Evolutionary conservation across 2,888 invertebrate genomes (phyloP).

Genomic region (Ceratothoa steindachneri): DNA sequence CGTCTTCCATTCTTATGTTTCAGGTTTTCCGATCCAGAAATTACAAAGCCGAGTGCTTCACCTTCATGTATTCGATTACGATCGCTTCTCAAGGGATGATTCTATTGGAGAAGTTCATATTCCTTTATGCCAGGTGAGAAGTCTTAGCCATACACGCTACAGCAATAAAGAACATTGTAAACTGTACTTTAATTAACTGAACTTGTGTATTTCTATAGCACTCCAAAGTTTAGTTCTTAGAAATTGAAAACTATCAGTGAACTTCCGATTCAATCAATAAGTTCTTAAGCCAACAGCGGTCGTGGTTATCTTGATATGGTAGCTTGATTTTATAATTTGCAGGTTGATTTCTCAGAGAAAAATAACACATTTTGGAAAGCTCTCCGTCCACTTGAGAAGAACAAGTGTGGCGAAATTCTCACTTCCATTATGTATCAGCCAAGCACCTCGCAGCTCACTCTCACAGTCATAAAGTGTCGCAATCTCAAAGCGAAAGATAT

Average conservation of each 20-base stretch:
- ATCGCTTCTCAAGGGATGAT: slow-evolving; percentile 87
- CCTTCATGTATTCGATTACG: slow-evolving; percentile 89
- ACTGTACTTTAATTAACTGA: too few species aligned
- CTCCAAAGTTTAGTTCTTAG: too few species aligned
- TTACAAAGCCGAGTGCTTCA: slow-evolving; percentile 84
- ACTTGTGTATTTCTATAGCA: too few species aligned
- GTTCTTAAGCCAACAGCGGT: too few species aligned
- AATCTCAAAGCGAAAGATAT: slow-evolving; percentile 95
- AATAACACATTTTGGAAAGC: slow-evolving; percentile 88
- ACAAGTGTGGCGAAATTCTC: slow-evolving; percentile 85
- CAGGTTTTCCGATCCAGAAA: slow-evolving; percentile 85
- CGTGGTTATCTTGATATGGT: too few species aligned
- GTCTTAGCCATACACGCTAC: neutral
- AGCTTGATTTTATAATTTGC: too few species aligned
- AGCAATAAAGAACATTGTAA: too few species aligned
- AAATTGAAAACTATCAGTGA: too few species aligned
- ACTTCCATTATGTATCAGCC: slow-evolving; percentile 93
- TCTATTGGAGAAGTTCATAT: slow-evolving; percentile 90
- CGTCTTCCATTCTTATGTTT: too few species aligned
- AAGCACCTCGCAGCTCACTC: slow-evolving; percentile 84
- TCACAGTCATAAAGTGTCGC: slow-evolving; percentile 84
- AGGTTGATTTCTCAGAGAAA: slow-evolving; percentile 88
- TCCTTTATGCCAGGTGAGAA: slow-evolving; percentile 77
- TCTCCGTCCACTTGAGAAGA: slow-evolving; percentile 83
- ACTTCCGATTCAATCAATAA: too few species aligned